These are phyloP conservation scores for Marmota monax DNA, from an alignment of 2,113 vertebrate genomes.

Conservation along the genomic window DNA sequence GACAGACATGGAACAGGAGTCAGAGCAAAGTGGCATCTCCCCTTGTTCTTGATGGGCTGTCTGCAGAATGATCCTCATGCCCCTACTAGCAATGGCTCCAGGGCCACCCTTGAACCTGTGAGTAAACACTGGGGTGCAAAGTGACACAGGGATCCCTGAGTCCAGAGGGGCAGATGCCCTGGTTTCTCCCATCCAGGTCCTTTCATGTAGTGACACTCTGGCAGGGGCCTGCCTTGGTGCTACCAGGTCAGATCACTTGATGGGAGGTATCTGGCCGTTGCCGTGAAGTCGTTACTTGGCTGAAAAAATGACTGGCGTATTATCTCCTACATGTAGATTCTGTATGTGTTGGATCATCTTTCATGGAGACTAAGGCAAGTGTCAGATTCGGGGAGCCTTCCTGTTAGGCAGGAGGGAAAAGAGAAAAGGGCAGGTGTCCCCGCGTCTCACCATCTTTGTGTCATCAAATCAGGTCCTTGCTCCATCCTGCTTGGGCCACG, in stretches of 20 bases:
- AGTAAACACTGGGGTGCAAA: accelerated
- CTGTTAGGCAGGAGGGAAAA: neutral
- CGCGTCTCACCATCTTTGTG: too few species aligned
- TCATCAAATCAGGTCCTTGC: neutral
- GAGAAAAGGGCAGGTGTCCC: neutral
- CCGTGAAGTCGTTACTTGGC: neutral
- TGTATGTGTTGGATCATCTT: neutral
- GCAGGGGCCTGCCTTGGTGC: neutral
- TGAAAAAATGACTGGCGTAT: accelerated
- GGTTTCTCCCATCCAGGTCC: neutral
- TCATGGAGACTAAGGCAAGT: neutral
- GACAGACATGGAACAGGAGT: accelerated
- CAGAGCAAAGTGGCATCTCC: accelerated
- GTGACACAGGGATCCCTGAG: neutral
- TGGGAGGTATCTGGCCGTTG: neutral
- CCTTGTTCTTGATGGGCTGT: neutral
- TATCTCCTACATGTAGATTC: accelerated
- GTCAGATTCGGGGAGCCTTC: neutral
- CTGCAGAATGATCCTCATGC: neutral
- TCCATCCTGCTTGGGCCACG: accelerated
- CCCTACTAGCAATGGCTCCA: too few species aligned
- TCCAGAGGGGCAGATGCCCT: neutral
- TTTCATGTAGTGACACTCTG: too few species aligned
- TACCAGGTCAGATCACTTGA: neutral
- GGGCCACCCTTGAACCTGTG: too few species aligned